These are phyloP conservation scores for Mirza zaza DNA, from an alignment of 2,113 vertebrate species.

Conservation along the genomic window DNA sequence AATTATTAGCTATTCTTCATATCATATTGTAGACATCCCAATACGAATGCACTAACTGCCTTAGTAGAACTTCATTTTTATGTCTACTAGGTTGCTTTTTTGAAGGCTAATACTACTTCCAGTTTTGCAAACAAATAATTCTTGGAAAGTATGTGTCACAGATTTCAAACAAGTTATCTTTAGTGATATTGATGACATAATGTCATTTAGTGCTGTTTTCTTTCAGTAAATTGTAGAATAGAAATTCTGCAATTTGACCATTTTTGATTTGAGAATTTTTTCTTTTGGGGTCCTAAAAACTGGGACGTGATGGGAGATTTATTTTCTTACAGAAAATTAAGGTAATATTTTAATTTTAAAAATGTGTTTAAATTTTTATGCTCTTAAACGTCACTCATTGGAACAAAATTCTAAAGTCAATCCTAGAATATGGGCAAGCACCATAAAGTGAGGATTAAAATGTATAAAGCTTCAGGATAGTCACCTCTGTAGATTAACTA, in stretches of 20 bases:
- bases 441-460: not conserved
- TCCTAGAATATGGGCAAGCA: not conserved
- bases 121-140: not conserved
- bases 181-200: not conserved
- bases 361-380: not conserved
- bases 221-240: not conserved
- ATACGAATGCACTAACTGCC: not conserved
- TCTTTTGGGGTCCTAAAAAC: not conserved
- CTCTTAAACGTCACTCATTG: not conserved
- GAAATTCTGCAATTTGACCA: not conserved
- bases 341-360: not conserved
- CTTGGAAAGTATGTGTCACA: not conserved
- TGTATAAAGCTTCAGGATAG: not conserved
- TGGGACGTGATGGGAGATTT: not conserved
- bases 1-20: not conserved
- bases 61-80: not conserved
- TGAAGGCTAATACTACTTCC: not conserved
- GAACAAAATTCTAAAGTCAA: not conserved
- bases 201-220: not conserved
- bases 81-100: not conserved
- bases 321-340: slow-evolving; percentile 16
- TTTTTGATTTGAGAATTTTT: not conserved
- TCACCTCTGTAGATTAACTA: not conserved
- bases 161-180: not conserved
- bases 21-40: not conserved